Evolutionary conservation across 1,140 invertebrate species (phyloP), one percentile per base, ranked within the genome.

Genomic region (Aphaenogaster ashmeadi): DNA sequence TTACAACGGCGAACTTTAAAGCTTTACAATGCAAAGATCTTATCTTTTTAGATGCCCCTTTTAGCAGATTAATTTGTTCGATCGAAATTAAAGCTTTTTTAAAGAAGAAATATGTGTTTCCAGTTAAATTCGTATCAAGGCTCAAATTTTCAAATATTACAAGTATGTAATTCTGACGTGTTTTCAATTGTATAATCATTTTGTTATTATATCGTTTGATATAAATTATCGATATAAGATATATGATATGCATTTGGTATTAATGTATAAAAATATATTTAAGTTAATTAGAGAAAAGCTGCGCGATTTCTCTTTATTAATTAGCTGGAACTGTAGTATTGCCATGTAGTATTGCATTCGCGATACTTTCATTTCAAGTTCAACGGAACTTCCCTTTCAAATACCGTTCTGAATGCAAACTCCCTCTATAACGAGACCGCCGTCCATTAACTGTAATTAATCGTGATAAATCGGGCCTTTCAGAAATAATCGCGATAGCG

Each of bases 391-490:
- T 47, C 5, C 47, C 36, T 47, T 78, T 9, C 44, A 36, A 8
- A 33, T n/a, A 21, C 5, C 33, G 36, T 58, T 77, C 44, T n/a
- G 44, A 67, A 80, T 52, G 33, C 62, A 80, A 80, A 80, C 60
- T 80, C 18, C 18, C 18, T 52, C 9, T n/a, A 21, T n/a, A n/a
- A 21, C 18, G 21, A 80, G 41, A 4, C 9, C 6, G 3, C 0
- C 7, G 3, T 75, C 58, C 88, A 89, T 89, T 89, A 86, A 47
- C 52, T 27, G n/a, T 89, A 72, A 89, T 89, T 79, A 86, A 74
- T 86, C 64, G 18, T 41, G 87, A 89, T 86, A 74, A 58, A 44
- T 58, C 58, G 38, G 33, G 33, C 47, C 11, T 41, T 21, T 56
- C 0, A n/a, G 15, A 67, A 47, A 75, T 87, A 87, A 58, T 9